These are phyloP conservation scores for Athalia rosae DNA, from an alignment of 2,888 invertebrate genomes.

Conservation along the genomic window DNA sequence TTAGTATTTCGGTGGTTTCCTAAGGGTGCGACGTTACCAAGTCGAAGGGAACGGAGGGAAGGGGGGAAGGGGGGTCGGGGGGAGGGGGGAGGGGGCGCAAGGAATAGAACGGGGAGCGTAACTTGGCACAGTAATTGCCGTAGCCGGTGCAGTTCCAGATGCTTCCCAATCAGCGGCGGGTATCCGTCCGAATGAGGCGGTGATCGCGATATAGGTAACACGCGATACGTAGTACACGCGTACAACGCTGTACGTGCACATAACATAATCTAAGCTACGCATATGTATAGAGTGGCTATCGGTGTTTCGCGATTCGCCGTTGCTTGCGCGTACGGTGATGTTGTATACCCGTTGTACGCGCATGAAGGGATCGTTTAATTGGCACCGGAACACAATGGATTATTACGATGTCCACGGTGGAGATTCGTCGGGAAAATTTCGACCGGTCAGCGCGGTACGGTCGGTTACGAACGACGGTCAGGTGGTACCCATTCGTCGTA, in stretches of 20 bases:
- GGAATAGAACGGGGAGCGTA: conserved; percentile 16
- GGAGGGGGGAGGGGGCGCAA: neutral
- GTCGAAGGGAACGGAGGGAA: neutral
- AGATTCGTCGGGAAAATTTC: neutral
- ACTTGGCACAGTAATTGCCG: conserved; percentile 69
- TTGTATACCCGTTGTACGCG: conserved; percentile 67
- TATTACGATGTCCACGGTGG: conserved; percentile 56
- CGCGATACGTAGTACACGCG: conserved; percentile 20
- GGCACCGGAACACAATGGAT: conserved; percentile 73
- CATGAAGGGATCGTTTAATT: conserved; percentile 73
- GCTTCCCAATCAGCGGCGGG: conserved; percentile 72
- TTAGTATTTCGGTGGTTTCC: no score
- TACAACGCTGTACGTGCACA: conserved; percentile 39
- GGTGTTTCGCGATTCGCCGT: conserved; percentile 15
- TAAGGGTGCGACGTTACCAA: no score
- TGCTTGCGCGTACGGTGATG: conserved; percentile 66
- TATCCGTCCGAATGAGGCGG: conserved; percentile 57
- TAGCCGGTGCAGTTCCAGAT: conserved; percentile 71
- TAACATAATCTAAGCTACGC: no score
- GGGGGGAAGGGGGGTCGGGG: no score
- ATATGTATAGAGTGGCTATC: no score
- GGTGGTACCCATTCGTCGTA: no score
- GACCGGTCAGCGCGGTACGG: neutral
- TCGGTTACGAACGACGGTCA: neutral
- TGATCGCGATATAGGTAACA: conserved; percentile 48